Evolutionary conservation across 2,888 invertebrate genomes (phyloP), one percentile per base, ranked within the genome.

Genomic region (Andrena dorsata): DNA sequence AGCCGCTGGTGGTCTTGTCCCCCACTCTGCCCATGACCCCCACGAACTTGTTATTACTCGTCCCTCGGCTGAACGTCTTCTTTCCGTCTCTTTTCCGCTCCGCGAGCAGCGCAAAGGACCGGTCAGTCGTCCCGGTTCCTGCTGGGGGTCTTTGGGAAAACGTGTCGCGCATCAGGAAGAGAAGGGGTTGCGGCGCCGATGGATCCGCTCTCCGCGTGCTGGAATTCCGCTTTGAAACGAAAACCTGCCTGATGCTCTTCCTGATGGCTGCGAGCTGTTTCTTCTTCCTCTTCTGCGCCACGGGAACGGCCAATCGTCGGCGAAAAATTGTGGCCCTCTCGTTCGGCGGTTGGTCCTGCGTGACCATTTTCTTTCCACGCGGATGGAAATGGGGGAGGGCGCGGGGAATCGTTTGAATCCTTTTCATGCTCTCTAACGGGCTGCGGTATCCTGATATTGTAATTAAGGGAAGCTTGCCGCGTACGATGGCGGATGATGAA

Each of bases 71-170:
- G 68, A 74, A 80, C 63, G 28, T 73, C 80, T 71, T 80, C 76
- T 64, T 81, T 68, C 60, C 58, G 53, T 75, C 73, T 72, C 80
- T 64, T 73, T 79, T 30, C n/a, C 56, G 41, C 65, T 26, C 13
- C 26, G 47, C 32, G 47, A 47, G 35, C 47, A 16, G 41, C 28
- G 23, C 64, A 47, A 23, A 53, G 80, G 82, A 87, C 88, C 88
- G 88, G 88, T 88, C 85, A 53, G 76, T 10, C 70, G 68, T 81
- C 84, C 85, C 47, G 41, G 63, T 71, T 81, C 53, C 77, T 82
- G 83, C 83, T 88, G 89, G 90, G 91, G 91, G 91, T 90, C 89
- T 85, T 78, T 85, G 85, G 88, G 85, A 86, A 90, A 90, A 84
- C 77, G 77, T 68, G 81, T 53, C 68, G 60, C 47, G 65, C 76